A percentile compares a stretch with the other conserved stretches of the same genome.
Conservation (phyloP, 2,797 vertebrate genomes). For the Meriones psammophilus region DNA sequence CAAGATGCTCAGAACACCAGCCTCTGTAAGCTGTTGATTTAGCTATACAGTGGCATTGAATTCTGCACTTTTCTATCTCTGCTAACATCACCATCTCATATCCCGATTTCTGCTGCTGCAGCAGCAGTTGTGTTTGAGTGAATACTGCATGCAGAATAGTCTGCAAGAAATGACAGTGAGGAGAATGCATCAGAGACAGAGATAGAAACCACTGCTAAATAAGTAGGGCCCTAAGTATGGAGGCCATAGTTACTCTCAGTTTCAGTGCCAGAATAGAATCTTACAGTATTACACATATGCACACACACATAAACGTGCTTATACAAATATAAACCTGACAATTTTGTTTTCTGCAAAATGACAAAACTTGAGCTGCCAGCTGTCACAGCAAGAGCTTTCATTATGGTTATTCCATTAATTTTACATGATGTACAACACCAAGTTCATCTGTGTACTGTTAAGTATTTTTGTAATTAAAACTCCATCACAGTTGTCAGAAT, state of each 20-base stretch:
- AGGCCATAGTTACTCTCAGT: background rate
- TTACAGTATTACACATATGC: background rate
- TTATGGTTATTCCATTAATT: slow-evolving; percentile 72
- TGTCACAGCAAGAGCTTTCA: slow-evolving; percentile 13
- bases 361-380: slow-evolving; percentile 47
- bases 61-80: background rate
- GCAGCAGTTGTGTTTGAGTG: background rate
- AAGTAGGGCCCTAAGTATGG: background rate
- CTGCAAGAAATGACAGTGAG: background rate
- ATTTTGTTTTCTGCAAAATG: slow-evolving; percentile 11
- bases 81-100: background rate
- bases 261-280: slow-evolving; percentile 20
- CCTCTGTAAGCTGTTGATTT: background rate
- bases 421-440: slow-evolving; percentile 67
- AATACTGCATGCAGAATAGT: background rate
- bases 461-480: slow-evolving; percentile 75
- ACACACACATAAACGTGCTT: background rate
- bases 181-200: background rate
- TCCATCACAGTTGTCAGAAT: slow-evolving; percentile 68
- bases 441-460: slow-evolving; percentile 66
- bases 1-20: background rate
- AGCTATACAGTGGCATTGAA: background rate
- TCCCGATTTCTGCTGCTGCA: background rate
- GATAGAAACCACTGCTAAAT: background rate
- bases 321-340: background rate